These are phyloP conservation scores for Sciurus carolinensis DNA, from an alignment of 2,797 vertebrate species.

Conservation along the genomic window DNA sequence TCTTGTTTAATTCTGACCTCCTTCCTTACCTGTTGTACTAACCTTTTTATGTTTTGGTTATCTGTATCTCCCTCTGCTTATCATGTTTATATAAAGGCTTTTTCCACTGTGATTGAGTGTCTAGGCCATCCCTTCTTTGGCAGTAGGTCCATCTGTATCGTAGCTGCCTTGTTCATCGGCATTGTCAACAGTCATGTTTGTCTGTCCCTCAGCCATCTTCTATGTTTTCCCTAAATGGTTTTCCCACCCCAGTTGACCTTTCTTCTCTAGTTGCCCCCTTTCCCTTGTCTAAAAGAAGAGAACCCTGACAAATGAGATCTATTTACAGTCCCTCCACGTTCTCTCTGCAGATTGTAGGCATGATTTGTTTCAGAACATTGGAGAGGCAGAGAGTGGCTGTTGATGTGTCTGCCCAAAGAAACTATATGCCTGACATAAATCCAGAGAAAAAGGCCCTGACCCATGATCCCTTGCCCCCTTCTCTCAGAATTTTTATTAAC, in stretches of 20 bases:
- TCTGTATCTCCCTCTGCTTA: neutral
- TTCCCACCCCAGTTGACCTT: neutral
- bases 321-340: neutral
- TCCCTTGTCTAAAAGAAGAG: neutral
- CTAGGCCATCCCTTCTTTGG: neutral
- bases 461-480: neutral
- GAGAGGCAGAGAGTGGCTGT: neutral
- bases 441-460: constrained; percentile 25
- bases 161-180: constrained; percentile 4
- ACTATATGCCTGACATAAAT: constrained; percentile 27
- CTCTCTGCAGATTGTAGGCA: constrained; percentile 61
- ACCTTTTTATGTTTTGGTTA: neutral
- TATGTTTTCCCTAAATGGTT: neutral
- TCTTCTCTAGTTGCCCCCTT: neutral
- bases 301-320: constrained; percentile 16
- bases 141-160: neutral
- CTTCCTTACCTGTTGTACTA: constrained; percentile 5
- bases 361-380: constrained; percentile 59
- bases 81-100: neutral
- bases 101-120: neutral
- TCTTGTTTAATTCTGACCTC: neutral
- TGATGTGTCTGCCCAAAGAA: neutral
- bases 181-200: neutral
- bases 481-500: constrained; percentile 61
- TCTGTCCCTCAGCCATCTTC: neutral